Evolutionary conservation across 2,113 vertebrate genomes (phyloP).

Genomic region (Odocoileus hemionus): DNA sequence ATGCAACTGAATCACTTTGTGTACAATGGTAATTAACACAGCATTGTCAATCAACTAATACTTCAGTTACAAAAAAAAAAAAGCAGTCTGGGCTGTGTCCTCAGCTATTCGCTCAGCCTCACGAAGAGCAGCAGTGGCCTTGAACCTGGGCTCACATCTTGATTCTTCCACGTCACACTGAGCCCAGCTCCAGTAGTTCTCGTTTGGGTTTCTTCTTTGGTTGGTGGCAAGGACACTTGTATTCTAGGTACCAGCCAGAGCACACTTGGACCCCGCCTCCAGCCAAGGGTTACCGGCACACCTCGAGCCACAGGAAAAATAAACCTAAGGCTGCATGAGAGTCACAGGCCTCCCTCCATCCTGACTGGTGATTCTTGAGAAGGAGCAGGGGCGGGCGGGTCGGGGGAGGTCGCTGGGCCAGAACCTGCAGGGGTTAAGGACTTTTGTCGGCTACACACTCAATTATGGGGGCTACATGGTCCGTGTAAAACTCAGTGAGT

Average conservation of each 20-base stretch:
- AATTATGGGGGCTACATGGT: neutral
- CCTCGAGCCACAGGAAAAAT: neutral
- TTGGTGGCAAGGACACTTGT: neutral
- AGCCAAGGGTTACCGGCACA: fast-evolving
- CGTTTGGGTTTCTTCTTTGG: neutral
- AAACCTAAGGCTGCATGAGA: neutral
- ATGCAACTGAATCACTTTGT: neutral
- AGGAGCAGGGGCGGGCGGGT: fast-evolving
- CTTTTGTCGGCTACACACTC: neutral
- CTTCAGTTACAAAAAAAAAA: neutral
- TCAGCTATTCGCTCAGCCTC: neutral
- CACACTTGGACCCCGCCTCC: neutral
- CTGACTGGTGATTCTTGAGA: neutral
- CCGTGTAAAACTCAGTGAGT: neutral
- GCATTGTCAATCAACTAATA: neutral
- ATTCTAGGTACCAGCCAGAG: neutral
- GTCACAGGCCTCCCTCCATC: neutral
- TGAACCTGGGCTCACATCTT: neutral
- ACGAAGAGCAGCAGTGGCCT: neutral
- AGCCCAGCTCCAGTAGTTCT: too few species aligned
- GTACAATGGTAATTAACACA: neutral
- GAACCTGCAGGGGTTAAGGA: neutral
- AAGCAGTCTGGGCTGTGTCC: neutral
- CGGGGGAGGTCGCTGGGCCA: neutral
- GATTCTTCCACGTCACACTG: fast-evolving